phyloP scores from a whole-genome alignment of 1,140 invertebrate species.

The Gerris buenoi region DNA sequence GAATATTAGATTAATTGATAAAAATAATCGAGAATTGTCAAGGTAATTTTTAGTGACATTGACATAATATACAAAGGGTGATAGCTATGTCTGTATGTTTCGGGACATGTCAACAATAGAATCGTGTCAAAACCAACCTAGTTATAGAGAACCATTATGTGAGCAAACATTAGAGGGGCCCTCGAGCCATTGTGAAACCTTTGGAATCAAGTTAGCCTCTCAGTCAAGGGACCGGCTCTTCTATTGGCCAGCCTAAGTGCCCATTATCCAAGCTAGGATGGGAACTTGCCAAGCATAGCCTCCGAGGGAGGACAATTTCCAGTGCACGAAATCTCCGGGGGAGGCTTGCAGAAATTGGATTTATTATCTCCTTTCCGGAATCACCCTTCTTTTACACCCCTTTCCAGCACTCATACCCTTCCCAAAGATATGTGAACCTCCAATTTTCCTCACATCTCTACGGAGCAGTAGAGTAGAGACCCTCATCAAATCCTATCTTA shows the following conservation, averaged over 20 bases:
- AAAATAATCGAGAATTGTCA: not conserved
- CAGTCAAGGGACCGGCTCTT: not conserved
- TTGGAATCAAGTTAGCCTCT: not conserved
- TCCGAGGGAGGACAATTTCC: not conserved
- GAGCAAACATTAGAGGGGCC: not conserved
- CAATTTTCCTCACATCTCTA: not conserved
- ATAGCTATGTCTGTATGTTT: not conserved
- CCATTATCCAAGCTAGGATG: not conserved
- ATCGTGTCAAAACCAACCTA: not conserved
- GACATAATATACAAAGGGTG: not conserved
- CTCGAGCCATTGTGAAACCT: not conserved
- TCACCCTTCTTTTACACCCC: not conserved
- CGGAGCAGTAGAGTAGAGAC: no score
- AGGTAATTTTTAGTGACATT: not conserved
- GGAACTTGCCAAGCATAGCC: not conserved
- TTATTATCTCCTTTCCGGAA: not conserved
- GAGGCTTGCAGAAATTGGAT: not conserved
- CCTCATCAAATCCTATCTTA: no score
- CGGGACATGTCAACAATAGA: no score
- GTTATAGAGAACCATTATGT: not conserved
- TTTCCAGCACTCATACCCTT: not conserved
- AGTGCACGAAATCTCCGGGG: not conserved
- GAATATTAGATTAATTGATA: not conserved
- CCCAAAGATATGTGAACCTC: not conserved
- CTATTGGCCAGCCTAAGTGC: not conserved